phyloP scores from a whole-genome alignment of 2,113 vertebrate species.

The Nasalis larvatus region DNA sequence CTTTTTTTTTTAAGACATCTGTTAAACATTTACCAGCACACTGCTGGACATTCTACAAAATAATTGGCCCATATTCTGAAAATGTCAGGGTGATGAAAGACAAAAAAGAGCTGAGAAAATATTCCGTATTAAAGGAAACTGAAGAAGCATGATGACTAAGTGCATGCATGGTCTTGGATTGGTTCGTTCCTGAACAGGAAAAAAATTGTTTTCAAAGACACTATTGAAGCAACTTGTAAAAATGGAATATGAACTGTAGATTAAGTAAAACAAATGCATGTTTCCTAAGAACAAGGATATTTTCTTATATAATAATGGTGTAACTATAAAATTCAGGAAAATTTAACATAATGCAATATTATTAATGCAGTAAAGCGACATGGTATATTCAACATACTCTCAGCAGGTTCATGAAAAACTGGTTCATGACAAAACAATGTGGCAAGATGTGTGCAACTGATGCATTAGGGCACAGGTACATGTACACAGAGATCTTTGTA shows the following conservation, averaged over 20 bases:
- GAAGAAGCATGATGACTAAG: not conserved
- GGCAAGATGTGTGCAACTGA: not conserved
- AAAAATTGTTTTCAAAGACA: not conserved
- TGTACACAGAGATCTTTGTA: not conserved
- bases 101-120: not conserved
- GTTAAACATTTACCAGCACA: constrained; percentile 15
- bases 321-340: constrained; percentile 34
- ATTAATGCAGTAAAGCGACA: not conserved
- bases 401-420: not conserved
- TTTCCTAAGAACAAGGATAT: constrained; percentile 2
- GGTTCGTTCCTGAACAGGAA: not conserved
- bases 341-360: not conserved
- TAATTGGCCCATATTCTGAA: not conserved
- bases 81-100: constrained; percentile 19
- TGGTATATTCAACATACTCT: not conserved
- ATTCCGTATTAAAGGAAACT: not conserved
- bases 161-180: not conserved
- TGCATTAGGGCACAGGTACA: not conserved
- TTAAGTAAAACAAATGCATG: not conserved
- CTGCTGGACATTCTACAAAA: not conserved
- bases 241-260: not conserved
- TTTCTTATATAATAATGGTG: not conserved
- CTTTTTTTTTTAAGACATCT: not conserved
- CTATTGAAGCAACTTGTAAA: constrained; percentile 11
- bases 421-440: not conserved